phyloP scores from a whole-genome alignment of 1,140 invertebrate species.

The Nomia melanderi region DNA sequence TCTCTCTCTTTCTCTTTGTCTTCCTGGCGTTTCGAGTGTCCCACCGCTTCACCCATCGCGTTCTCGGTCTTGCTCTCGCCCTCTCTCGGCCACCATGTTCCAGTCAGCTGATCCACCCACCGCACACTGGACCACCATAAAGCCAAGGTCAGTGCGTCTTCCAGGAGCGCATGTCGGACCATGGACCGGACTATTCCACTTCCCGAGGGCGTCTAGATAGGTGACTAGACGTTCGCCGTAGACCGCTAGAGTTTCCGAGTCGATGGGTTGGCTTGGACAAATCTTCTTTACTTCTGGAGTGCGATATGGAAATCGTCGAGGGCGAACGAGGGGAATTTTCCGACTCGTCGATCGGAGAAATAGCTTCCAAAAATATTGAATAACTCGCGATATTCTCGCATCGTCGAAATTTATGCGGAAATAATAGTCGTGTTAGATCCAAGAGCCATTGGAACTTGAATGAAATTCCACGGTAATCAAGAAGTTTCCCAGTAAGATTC shows the following conservation, averaged over 20 bases:
- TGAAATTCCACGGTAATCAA: neutral
- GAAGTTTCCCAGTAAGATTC: neutral
- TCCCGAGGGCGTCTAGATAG: neutral
- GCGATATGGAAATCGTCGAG: too few relatives aligned
- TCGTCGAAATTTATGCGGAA: too few relatives aligned
- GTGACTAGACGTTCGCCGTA: too few relatives aligned
- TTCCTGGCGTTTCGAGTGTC: neutral
- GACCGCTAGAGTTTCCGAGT: too few relatives aligned
- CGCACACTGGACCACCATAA: conserved; percentile 54
- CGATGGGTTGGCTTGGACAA: too few relatives aligned
- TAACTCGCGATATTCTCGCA: too few relatives aligned
- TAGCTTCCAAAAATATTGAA: too few relatives aligned
- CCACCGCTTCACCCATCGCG: neutral
- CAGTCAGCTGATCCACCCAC: conserved; percentile 67
- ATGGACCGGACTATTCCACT: conserved; percentile 34
- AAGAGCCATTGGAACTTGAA: too few relatives aligned
- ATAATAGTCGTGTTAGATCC: too few relatives aligned
- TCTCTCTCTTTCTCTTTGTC: neutral
- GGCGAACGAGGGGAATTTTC: too few relatives aligned
- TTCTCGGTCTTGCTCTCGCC: neutral
- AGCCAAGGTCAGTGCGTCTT: conserved; percentile 67
- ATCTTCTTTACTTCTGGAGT: too few relatives aligned
- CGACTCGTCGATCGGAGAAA: too few relatives aligned
- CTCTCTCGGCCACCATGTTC: conserved; percentile 44
- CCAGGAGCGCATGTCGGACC: conserved; percentile 26